A percentile compares a stretch with the other conserved stretches of the same genome.
These are phyloP conservation scores for Alca torda DNA, from an alignment of 2,797 vertebrate species.

Conservation along the genomic window DNA sequence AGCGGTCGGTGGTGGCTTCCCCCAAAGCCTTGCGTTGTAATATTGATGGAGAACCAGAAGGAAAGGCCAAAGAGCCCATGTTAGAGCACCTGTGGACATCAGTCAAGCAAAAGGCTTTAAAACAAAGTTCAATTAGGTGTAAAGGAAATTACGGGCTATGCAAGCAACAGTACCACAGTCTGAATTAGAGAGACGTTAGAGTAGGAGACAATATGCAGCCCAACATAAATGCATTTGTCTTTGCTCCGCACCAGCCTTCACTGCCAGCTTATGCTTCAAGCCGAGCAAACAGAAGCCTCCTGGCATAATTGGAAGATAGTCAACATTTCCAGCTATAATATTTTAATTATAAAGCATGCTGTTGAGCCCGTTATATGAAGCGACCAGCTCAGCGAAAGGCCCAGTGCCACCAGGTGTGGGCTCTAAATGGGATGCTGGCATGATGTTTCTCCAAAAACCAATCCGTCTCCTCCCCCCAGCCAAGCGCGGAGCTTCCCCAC, in stretches of 20 bases:
- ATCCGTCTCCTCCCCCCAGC: not conserved
- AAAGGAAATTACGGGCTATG: not conserved
- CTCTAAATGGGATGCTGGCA: not conserved
- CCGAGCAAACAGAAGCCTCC: conserved; percentile 43
- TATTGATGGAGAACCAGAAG: not conserved
- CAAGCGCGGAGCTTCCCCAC: not conserved
- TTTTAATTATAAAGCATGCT: conserved; percentile 47
- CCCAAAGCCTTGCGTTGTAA: not conserved
- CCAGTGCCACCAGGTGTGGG: not conserved
- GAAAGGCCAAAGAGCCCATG: not conserved
- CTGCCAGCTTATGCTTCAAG: conserved; percentile 43
- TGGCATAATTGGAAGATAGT: conserved; percentile 55
- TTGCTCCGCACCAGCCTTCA: conserved; percentile 7
- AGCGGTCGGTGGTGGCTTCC: not conserved
- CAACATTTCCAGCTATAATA: conserved; percentile 50
- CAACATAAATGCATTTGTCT: conserved; percentile 8
- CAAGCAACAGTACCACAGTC: not conserved
- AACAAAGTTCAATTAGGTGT: conserved; percentile 57
- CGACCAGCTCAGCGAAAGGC: not conserved
- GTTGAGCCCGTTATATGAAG: not conserved
- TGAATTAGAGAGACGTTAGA: conserved; percentile 19
- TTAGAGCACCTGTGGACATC: not conserved
- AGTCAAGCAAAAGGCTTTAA: conserved; percentile 23
- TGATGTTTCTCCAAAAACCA: not conserved
- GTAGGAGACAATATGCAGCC: not conserved